Percentiles rank a stretch among this genome's conserved stretches.
Conservation (phyloP, 2,888 invertebrate species). For the Crocallis elinguaria region DNA sequence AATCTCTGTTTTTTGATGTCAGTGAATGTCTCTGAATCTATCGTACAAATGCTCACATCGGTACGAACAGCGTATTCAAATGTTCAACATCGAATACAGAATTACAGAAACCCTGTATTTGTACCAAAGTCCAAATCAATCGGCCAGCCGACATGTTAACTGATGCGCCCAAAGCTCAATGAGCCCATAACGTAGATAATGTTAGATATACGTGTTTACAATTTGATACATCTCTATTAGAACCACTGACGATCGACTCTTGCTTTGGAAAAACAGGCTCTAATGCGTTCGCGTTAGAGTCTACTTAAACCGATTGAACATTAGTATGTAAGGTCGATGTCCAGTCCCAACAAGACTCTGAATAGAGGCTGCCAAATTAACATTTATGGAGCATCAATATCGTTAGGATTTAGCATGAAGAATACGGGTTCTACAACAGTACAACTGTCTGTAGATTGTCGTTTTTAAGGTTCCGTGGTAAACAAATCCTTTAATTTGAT, state of each 20-base stretch:
- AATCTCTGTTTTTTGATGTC: too few relatives aligned
- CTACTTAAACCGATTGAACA: neutral
- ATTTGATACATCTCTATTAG: conserved; percentile 24
- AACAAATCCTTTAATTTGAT: too few relatives aligned
- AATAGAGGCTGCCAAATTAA: conserved; percentile 21
- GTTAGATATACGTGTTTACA: conserved; percentile 25
- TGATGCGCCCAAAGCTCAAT: conserved; percentile 19
- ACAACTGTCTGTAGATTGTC: too few relatives aligned
- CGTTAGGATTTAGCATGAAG: conserved; percentile 13
- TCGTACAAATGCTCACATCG: neutral
- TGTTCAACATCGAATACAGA: neutral
- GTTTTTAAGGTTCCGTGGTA: too few relatives aligned
- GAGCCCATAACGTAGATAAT: conserved; percentile 19
- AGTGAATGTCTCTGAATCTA: too few relatives aligned
- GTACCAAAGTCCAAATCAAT: conserved; percentile 9
- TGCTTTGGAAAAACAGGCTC: conserved; percentile 5
- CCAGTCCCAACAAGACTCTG: conserved; percentile 1
- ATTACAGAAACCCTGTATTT: neutral
- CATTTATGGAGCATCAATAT: conserved; percentile 21
- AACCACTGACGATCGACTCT: neutral
- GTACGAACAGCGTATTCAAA: neutral
- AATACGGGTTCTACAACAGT: neutral
- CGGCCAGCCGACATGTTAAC: conserved; percentile 22
- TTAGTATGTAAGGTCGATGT: conserved; percentile 5
- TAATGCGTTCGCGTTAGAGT: conserved; percentile 3